Evolutionary conservation across 2,797 vertebrate genomes (phyloP).

Genomic region (Squalus acanthias): DNA sequence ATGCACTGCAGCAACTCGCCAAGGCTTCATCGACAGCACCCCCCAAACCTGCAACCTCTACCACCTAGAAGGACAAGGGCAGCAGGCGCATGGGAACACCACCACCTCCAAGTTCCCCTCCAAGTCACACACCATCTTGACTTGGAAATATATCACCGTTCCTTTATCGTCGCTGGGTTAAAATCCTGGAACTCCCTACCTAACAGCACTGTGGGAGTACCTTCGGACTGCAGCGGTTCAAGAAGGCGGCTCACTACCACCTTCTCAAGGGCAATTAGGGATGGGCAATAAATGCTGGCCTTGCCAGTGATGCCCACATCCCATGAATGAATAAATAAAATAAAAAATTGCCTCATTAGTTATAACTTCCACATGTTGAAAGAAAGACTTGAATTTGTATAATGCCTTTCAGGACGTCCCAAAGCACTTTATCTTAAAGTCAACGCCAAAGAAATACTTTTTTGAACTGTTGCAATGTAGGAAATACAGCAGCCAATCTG

Average conservation of each 20-base stretch:
- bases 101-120: background rate
- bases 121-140: background rate
- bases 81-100: background rate
- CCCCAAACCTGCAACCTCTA: background rate
- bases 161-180: background rate
- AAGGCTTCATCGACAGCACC: background rate
- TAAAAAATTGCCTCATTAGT: background rate
- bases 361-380: background rate
- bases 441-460: background rate
- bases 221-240: background rate
- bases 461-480: background rate
- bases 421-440: background rate
- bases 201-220: background rate
- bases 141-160: background rate
- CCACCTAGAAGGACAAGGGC: background rate
- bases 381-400: background rate
- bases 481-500: background rate
- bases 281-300: background rate
- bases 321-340: background rate
- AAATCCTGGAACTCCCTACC: background rate
- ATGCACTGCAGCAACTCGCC: background rate
- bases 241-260: no score
- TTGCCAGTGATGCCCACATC: background rate
- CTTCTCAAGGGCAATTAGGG: no score
- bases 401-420: background rate